Evolutionary conservation across 2,113 vertebrate species (phyloP).

Genomic region (Setophaga kirtlandii): DNA sequence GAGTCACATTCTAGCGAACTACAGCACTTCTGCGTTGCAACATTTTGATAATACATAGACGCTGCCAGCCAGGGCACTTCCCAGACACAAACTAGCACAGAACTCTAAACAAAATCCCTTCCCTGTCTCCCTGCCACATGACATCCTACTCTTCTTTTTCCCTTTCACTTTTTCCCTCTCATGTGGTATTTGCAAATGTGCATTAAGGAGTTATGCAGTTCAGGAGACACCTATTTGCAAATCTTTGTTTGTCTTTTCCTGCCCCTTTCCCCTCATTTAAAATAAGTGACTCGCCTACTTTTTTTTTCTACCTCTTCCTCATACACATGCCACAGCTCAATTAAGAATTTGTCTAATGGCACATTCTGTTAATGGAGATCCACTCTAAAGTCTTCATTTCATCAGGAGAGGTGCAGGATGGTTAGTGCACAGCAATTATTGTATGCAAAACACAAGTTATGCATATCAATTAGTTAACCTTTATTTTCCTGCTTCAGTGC

Average conservation of each 20-base stretch:
- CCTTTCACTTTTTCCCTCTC: not conserved
- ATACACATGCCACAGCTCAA: not conserved
- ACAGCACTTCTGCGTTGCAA: not conserved
- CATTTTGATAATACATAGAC: not conserved
- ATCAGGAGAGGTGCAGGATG: not conserved
- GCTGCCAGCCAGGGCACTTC: not conserved
- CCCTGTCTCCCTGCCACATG: not conserved
- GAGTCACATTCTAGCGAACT: not conserved
- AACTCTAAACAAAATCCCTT: not conserved
- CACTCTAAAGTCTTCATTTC: not conserved
- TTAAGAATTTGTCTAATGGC: not conserved
- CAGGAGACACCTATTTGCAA: not conserved
- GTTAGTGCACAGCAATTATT: not conserved
- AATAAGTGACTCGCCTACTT: not conserved
- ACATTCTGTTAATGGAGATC: not conserved
- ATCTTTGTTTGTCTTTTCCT: not conserved
- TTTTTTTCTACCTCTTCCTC: not conserved
- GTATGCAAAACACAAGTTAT: slow-evolving; percentile 8
- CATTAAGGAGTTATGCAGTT: not conserved
- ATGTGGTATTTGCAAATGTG: not conserved
- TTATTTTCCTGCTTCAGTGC: not conserved
- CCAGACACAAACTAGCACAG: not conserved
- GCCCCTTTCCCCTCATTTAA: not conserved
- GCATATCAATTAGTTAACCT: slow-evolving; percentile 11
- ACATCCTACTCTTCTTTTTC: not conserved